Evolutionary conservation across 2,888 invertebrate genomes (phyloP).

Genomic region (Spodoptera picta): DNA sequence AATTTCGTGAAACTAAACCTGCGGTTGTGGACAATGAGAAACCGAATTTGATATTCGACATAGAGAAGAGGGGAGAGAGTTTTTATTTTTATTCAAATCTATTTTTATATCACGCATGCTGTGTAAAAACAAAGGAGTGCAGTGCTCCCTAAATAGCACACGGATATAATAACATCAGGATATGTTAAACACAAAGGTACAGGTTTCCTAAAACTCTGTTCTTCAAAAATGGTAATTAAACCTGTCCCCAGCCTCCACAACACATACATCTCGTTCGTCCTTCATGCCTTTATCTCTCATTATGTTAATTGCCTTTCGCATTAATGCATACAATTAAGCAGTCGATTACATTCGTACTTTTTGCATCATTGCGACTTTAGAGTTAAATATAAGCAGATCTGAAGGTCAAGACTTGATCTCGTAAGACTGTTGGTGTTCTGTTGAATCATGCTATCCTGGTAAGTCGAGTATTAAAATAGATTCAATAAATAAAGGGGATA

Average conservation of each 20-base stretch:
- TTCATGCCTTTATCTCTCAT: constrained; percentile 21
- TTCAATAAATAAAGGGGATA: constrained; percentile 21
- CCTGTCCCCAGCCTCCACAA: not conserved
- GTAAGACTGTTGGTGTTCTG: constrained; percentile 5
- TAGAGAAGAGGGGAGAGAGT: not conserved
- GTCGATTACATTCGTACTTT: constrained; percentile 5
- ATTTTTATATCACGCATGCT: constrained; percentile 1
- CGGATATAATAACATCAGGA: constrained; percentile 24
- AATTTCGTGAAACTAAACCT: constrained; percentile 25
- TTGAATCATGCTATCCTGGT: constrained; percentile 39
- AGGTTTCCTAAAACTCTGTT: not conserved
- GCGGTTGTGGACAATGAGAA: constrained; percentile 9
- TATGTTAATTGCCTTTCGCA: constrained; percentile 24
- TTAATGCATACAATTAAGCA: constrained; percentile 30
- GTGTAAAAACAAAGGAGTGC: constrained; percentile 17
- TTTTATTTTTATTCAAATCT: constrained; percentile 8
- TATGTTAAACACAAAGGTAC: not conserved
- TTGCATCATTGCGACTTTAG: constrained; percentile 5
- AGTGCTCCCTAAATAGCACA: constrained; percentile 10
- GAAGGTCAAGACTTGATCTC: constrained; percentile 6
- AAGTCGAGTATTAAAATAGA: constrained; percentile 36
- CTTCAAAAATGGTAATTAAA: constrained; percentile 9
- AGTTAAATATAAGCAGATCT: constrained; percentile 13
- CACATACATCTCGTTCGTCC: constrained; percentile 12
- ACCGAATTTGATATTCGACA: constrained; percentile 33